phyloP scores from a whole-genome alignment of 2,113 vertebrate genomes.

The Engystomops pustulosus region DNA sequence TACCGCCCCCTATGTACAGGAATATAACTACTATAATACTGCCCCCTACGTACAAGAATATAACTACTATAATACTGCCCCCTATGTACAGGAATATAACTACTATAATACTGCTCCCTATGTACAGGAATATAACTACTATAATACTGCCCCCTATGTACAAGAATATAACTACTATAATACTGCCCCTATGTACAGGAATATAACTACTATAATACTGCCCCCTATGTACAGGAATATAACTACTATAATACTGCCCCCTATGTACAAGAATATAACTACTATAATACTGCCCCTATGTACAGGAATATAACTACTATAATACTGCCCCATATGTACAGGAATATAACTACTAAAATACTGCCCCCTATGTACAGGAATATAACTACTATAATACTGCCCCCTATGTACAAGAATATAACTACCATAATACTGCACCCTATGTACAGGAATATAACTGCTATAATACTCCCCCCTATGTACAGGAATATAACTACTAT shows the following conservation, averaged over 20 bases:
- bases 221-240: neutral
- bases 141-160: neutral
- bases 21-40: slow-evolving; percentile 12
- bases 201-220: neutral
- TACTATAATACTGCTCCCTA: slow-evolving; percentile 3
- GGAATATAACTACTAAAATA: neutral
- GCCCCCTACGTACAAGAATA: neutral
- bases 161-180: slow-evolving; percentile 11
- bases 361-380: neutral
- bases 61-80: neutral
- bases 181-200: neutral
- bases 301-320: slow-evolving; percentile 4
- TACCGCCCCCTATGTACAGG: neutral
- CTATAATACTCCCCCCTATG: neutral
- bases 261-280: neutral
- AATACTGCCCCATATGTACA: neutral
- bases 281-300: neutral
- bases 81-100: too few species aligned
- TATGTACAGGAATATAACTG: neutral
- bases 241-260: slow-evolving; percentile 3
- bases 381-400: slow-evolving; percentile 8
- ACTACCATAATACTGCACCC: slow-evolving; percentile 1
- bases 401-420: neutral
- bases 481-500: slow-evolving; percentile 17
- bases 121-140: neutral